A percentile compares a stretch with the other conserved stretches of the same genome.
These are phyloP conservation scores for Yponomeuta cagnagella DNA, from an alignment of 2,888 invertebrate genomes.

Conservation along the genomic window DNA sequence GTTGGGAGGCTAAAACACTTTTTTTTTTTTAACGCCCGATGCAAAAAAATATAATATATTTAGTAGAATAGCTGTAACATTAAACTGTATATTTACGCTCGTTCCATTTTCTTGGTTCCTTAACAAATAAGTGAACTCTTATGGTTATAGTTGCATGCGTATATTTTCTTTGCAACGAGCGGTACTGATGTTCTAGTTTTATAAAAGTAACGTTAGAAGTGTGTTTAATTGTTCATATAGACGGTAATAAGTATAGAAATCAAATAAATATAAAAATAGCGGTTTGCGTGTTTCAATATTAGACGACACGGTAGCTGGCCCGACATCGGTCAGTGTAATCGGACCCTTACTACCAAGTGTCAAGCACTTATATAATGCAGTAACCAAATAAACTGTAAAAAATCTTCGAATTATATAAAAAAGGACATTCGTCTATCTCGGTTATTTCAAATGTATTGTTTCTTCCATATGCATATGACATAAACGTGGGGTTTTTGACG, in stretches of 20 bases:
- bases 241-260: constrained; percentile 21
- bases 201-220: constrained; percentile 27
- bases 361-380: too few species aligned
- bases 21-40: constrained; percentile 36
- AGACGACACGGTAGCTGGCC: too few species aligned
- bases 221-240: constrained; percentile 30
- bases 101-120: constrained; percentile 32
- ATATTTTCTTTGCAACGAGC: constrained; percentile 36
- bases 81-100: constrained; percentile 38
- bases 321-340: too few species aligned
- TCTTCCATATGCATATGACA: too few species aligned
- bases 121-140: neutral
- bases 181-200: constrained; percentile 38
- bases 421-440: too few species aligned
- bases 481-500: too few species aligned
- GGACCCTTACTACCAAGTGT: too few species aligned
- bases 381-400: too few species aligned
- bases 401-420: too few species aligned
- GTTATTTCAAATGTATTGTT: too few species aligned
- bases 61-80: constrained; percentile 22
- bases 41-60: constrained; percentile 23
- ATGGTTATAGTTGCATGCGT: constrained; percentile 20
- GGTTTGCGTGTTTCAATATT: neutral
- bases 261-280: constrained; percentile 1
- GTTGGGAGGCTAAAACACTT: constrained; percentile 28